phyloP scores from a whole-genome alignment of 1,140 invertebrate genomes.

The Sminthurinus signatus region DNA sequence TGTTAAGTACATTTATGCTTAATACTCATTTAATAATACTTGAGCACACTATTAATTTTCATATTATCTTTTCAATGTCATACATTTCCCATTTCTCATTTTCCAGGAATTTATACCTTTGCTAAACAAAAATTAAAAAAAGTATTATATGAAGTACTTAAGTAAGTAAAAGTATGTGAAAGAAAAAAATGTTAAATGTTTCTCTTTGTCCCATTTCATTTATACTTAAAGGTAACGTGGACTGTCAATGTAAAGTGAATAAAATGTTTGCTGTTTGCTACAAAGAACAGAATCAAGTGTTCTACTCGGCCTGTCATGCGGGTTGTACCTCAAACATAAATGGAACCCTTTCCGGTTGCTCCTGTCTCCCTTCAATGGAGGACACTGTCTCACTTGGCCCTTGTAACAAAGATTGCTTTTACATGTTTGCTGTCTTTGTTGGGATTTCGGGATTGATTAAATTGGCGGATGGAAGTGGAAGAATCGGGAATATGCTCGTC shows the following conservation, averaged over 20 bases:
- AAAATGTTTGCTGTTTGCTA: constrained; percentile 42
- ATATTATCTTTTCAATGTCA: no score
- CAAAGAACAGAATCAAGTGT: constrained; percentile 34
- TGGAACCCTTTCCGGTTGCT: constrained; percentile 22
- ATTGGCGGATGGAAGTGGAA: constrained; percentile 26
- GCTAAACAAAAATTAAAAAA: no score
- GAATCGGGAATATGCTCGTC: constrained; percentile 43
- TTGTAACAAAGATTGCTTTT: constrained; percentile 35
- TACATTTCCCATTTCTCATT: no score
- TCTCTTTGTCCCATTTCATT: no score
- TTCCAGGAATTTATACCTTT: no score
- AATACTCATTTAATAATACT: no score
- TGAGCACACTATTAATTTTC: no score
- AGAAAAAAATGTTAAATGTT: no score
- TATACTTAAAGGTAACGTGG: no score
- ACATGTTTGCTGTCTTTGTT: constrained; percentile 26
- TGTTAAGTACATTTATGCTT: no score
- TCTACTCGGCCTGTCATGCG: constrained; percentile 43
- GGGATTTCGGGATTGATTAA: constrained; percentile 28
- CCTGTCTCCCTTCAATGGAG: constrained; percentile 21
- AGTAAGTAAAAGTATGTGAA: no score
- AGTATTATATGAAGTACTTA: no score
- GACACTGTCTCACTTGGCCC: constrained; percentile 28
- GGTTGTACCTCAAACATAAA: constrained; percentile 37
- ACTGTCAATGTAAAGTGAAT: constrained; percentile 32